Evolutionary conservation across 2,888 invertebrate species (phyloP).

Genomic region (Neria commutata): DNA sequence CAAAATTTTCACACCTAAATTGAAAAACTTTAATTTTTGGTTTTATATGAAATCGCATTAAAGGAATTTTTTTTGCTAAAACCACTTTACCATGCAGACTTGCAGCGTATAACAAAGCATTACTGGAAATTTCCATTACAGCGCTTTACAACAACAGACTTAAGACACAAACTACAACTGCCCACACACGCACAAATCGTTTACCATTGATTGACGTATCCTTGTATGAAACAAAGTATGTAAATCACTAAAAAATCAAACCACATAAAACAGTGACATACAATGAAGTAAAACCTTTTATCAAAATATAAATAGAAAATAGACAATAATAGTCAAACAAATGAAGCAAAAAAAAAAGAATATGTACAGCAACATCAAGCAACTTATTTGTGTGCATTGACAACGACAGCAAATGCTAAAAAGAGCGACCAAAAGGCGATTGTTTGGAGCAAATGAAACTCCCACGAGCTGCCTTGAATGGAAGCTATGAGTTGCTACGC

Average conservation of each 20-base stretch:
- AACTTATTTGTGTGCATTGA: background rate
- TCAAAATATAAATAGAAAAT: background rate
- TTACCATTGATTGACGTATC: constrained; percentile 9
- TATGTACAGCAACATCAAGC: background rate
- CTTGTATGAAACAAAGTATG: background rate
- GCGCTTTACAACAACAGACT: background rate
- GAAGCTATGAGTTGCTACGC: too few relatives aligned
- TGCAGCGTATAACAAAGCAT: constrained; percentile 38
- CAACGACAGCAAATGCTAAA: background rate
- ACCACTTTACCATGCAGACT: too few relatives aligned
- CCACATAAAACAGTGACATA: background rate
- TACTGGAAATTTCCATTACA: background rate
- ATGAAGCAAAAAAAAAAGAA: background rate
- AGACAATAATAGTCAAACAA: background rate
- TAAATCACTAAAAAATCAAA: background rate
- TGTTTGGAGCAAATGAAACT: background rate
- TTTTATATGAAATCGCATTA: too few relatives aligned
- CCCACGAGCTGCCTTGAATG: background rate
- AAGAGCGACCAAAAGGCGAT: background rate
- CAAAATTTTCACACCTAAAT: background rate
- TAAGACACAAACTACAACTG: background rate
- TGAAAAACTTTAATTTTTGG: constrained; percentile 12
- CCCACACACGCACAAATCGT: background rate
- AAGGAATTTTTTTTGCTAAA: too few relatives aligned
- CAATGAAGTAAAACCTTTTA: background rate